These are phyloP conservation scores for Acanthiza pusilla DNA, from an alignment of 2,797 vertebrate genomes.

Conservation along the genomic window DNA sequence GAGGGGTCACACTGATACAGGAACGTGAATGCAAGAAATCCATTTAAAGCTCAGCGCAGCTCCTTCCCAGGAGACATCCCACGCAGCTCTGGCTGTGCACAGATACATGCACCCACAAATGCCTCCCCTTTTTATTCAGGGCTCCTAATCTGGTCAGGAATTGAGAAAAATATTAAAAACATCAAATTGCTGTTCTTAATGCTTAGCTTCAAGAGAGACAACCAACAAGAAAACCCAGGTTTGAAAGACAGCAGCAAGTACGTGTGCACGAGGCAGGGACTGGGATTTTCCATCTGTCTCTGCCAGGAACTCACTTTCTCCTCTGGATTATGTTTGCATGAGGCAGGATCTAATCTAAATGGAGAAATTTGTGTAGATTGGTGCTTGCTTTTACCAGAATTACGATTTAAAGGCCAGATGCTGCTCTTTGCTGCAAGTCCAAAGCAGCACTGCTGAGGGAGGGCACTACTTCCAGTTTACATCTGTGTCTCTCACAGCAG, in stretches of 20 bases:
- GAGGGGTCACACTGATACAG: neutral
- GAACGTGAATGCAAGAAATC: neutral
- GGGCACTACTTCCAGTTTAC: neutral
- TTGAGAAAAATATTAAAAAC: neutral
- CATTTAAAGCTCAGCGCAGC: neutral
- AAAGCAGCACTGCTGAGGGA: neutral
- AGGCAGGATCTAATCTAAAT: neutral
- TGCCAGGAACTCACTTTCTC: neutral
- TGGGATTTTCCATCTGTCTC: slow-evolving; percentile 17
- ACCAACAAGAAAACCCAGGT: neutral
- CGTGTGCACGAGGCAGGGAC: neutral
- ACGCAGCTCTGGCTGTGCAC: neutral
- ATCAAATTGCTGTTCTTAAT: neutral
- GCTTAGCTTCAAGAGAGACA: neutral
- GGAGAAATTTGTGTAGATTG: neutral
- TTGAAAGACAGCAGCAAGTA: neutral
- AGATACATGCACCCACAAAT: neutral
- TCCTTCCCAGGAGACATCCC: neutral
- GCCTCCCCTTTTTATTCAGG: neutral
- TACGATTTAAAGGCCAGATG: neutral
- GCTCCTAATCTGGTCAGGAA: neutral
- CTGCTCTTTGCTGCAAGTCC: neutral
- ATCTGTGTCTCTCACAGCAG: neutral
- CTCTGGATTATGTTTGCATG: neutral
- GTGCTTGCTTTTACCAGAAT: neutral